Conservation (phyloP, 2,888 invertebrate species). For the Liodrosophila aerea region DNA sequence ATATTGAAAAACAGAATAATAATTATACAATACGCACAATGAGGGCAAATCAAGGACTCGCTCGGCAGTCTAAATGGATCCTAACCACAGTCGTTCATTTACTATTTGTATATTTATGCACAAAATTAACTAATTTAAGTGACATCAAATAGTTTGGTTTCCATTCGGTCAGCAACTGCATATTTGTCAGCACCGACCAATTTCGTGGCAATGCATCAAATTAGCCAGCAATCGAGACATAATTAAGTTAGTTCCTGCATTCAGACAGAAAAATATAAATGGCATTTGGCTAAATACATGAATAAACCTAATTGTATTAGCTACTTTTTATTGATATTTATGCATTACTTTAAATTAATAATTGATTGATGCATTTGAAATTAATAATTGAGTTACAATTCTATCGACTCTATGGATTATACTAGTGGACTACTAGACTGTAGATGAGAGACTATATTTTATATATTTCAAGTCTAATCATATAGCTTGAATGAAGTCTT, state of each 20-base stretch:
- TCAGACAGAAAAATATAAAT: neutral
- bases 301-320: neutral
- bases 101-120: slow-evolving; percentile 67
- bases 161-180: slow-evolving; percentile 29
- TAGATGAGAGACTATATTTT: too few relatives aligned
- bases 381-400: too few relatives aligned
- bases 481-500: too few relatives aligned
- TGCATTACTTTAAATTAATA: neutral
- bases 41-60: neutral
- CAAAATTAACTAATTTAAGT: slow-evolving; percentile 75
- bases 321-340: neutral
- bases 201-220: slow-evolving; percentile 49
- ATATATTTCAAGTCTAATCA: too few relatives aligned
- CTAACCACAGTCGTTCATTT: slow-evolving; percentile 58
- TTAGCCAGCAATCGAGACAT: slow-evolving; percentile 57
- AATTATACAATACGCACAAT: slow-evolving; percentile 38
- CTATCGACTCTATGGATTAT: too few relatives aligned
- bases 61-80: neutral
- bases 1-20: slow-evolving; percentile 73
- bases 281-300: neutral
- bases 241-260: slow-evolving; percentile 49
- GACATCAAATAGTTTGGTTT: slow-evolving; percentile 67
- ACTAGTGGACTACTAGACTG: too few relatives aligned
- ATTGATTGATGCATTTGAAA: too few relatives aligned
- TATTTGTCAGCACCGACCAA: slow-evolving; percentile 30